Conservation (phyloP, 2,888 invertebrate genomes). For the Aphodius sticticus region DNA sequence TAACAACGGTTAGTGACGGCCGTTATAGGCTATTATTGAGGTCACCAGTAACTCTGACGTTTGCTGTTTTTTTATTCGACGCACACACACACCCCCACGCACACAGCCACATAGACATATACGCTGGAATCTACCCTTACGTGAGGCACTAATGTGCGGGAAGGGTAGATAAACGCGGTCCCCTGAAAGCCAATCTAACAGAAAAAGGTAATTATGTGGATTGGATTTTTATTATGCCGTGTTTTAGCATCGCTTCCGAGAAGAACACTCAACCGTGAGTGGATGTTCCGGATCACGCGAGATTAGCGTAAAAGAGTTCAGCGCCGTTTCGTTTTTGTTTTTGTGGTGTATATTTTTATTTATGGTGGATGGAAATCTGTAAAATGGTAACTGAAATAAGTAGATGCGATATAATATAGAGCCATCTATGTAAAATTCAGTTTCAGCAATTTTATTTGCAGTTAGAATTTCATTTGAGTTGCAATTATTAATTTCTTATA, state of each 20-base stretch:
- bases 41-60: neutral
- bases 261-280: conserved; percentile 4
- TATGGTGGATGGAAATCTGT: no score
- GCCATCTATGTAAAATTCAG: no score
- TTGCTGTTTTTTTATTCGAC: neutral
- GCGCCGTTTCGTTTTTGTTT: neutral
- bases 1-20: neutral
- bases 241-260: conserved; percentile 4
- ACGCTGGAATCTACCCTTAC: neutral
- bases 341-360: no score
- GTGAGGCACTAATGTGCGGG: neutral
- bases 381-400: no score
- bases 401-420: no score
- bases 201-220: conserved; percentile 22
- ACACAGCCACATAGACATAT: neutral
- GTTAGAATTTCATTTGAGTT: no score
- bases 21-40: neutral
- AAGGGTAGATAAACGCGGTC: conserved; percentile 17
- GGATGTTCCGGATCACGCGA: neutral
- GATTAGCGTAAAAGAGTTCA: neutral
- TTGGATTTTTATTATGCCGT: conserved; percentile 21
- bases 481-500: no score
- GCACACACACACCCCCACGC: neutral
- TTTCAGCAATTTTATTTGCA: no score
- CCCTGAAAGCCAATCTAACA: conserved; percentile 18